A percentile compares a stretch with the other conserved stretches of the same genome.
Evolutionary conservation across 2,888 invertebrate species (phyloP).

Genomic region (Ophioninae sp.): DNA sequence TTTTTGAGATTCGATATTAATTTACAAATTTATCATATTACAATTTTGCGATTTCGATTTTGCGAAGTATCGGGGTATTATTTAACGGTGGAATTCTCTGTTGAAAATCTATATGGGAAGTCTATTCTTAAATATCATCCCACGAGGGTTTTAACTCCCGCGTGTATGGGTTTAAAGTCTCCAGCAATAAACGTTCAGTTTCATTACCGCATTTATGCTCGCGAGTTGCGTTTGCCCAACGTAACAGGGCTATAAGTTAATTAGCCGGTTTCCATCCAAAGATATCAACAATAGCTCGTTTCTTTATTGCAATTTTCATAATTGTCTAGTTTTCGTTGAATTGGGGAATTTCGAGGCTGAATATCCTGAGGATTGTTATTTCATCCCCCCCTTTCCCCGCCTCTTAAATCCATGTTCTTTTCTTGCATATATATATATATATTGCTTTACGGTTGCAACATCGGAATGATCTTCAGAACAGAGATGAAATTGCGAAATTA

Average conservation of each 20-base stretch:
- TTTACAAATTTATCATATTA: too few species aligned
- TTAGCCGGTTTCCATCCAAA: constrained; percentile 9
- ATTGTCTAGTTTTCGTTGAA: not conserved
- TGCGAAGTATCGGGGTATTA: not conserved
- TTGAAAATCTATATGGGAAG: not conserved
- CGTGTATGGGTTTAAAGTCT: not conserved
- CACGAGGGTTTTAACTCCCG: not conserved
- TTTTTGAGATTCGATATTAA: too few species aligned
- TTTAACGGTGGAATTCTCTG: not conserved
- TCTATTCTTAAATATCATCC: not conserved
- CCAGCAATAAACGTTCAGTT: constrained; percentile 10
- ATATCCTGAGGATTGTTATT: constrained; percentile 8
- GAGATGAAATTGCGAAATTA: constrained; percentile 16
- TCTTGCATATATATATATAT: not conserved
- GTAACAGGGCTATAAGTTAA: not conserved
- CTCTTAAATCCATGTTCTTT: not conserved
- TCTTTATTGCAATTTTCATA: not conserved
- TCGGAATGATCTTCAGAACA: constrained; percentile 12
- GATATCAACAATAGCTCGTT: not conserved
- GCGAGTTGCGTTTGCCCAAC: not conserved
- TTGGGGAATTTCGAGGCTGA: not conserved
- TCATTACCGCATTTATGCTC: constrained; percentile 2
- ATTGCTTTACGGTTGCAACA: constrained; percentile 31
- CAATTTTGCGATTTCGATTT: too few species aligned
- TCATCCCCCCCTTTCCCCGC: not conserved